Evolutionary conservation across 2,113 vertebrate species (phyloP), one percentile per base, ranked within the genome.

Genomic region (Rhynchomys soricoides): DNA sequence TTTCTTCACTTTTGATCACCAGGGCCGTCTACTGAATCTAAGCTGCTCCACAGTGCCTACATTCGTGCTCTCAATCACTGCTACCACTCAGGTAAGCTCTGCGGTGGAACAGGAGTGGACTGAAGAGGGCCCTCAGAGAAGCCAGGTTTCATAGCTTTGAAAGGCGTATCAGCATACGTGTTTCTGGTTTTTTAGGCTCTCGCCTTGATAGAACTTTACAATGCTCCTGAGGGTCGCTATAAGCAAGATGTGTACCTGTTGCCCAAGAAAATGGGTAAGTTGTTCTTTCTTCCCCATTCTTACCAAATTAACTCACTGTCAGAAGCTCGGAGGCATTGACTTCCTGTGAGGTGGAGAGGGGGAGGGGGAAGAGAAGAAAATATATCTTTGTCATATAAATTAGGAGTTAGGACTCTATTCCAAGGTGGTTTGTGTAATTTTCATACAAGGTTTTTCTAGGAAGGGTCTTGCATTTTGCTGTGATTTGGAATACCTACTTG

Each of bases 41-140:
- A 99, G 99, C 98, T 99, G 99, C 97, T 99, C 99, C 98, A 99
- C 99, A 1, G 99, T 99, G 29, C 99, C 99, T 98, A 99, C 99
- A 19, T 99, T 99, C 3, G 99, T 99, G 90, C 98, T 99, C 71
- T 99, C 99, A 64, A 99, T 99, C 98, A 99, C 99, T 0, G 99
- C 99, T 88, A 99, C 99, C 70, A 99, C 99, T 1, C 99, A 99
- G 99, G 99, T 99, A 89, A 97, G 98, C n/a, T 52, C 40, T 29
- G 5, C 43, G n/a, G 48, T 1, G 31, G 86, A 57, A 62, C 68
- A 74, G 50, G 68, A 55, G 19, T 62, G 55, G 59, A 17, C 94
- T 77, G 71, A 24, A 50, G 31, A 21, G 66, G 57, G 86, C 24
- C 45, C 15, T 45, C 24, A 55, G 19, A 68, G 40, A 15, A 21